Conservation (phyloP, 2,888 invertebrate genomes). For the Tridacna gigas region DNA sequence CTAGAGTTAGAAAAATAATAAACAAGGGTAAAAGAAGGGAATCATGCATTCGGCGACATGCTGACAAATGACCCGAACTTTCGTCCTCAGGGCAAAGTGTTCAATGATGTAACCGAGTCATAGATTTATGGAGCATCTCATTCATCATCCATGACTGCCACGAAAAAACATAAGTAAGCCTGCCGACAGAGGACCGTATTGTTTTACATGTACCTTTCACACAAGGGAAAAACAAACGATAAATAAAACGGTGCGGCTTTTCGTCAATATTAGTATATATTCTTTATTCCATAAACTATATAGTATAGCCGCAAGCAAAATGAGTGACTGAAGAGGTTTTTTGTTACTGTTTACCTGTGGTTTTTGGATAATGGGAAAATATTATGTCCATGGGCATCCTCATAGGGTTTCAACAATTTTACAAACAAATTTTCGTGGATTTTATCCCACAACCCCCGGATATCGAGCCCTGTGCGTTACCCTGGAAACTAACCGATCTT, state of each 20-base stretch:
- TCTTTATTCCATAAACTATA: neutral
- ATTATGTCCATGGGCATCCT: no score
- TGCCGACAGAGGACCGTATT: constrained; percentile 17
- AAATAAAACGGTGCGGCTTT: constrained; percentile 4
- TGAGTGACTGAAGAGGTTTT: neutral
- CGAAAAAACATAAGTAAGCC: constrained; percentile 38
- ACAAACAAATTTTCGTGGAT: no score
- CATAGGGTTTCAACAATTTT: no score
- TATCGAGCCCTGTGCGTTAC: no score
- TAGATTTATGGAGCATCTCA: constrained; percentile 54
- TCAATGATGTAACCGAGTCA: constrained; percentile 29
- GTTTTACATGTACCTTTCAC: constrained; percentile 22
- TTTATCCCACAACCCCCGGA: no score
- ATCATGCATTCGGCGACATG: constrained; percentile 17
- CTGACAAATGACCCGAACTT: constrained; percentile 27
- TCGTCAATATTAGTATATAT: constrained; percentile 22
- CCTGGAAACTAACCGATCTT: no score
- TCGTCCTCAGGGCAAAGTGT: constrained; percentile 18
- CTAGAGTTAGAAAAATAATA: neutral
- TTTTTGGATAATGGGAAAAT: neutral
- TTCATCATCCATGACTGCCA: constrained; percentile 56
- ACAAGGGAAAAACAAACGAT: constrained; percentile 25
- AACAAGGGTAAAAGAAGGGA: neutral
- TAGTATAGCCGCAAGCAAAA: neutral
- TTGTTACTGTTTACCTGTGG: neutral